A percentile compares a stretch with the other conserved stretches of the same genome.
Conservation (phyloP, 2,113 vertebrate genomes). For the Sceloporus undulatus region DNA sequence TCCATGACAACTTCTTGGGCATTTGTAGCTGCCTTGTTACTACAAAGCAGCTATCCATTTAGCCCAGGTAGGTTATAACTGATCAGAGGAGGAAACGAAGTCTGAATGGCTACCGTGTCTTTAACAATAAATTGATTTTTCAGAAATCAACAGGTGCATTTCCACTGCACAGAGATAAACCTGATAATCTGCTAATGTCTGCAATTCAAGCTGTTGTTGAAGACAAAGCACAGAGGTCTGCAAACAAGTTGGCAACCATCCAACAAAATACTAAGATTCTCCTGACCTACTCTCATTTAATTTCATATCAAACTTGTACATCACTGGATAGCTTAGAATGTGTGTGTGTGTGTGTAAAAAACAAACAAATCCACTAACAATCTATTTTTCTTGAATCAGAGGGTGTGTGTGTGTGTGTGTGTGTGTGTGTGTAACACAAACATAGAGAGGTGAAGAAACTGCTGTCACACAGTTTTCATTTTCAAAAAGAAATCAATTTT, state of each 20-base stretch:
- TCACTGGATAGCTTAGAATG: neutral
- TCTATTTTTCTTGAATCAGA: neutral
- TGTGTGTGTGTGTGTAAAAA: too few species aligned
- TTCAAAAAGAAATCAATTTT: conserved; percentile 20
- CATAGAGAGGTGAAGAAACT: neutral
- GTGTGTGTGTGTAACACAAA: neutral
- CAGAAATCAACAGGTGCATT: neutral
- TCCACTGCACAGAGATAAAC: neutral
- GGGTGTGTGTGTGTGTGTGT: neutral
- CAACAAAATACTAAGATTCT: neutral
- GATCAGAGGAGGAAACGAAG: neutral
- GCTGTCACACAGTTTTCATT: conserved; percentile 5
- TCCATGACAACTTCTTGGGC: neutral
- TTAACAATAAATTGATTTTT: neutral
- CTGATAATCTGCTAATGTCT: neutral
- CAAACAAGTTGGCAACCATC: neutral
- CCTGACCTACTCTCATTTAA: neutral
- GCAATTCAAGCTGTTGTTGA: neutral
- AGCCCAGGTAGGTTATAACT: neutral
- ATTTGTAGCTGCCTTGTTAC: neutral
- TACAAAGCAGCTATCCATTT: too few species aligned
- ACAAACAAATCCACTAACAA: neutral
- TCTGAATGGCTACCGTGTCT: neutral
- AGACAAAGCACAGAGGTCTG: neutral
- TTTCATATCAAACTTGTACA: neutral